phyloP scores from a whole-genome alignment of 2,888 invertebrate genomes.

The Drosophila flavopinicola region DNA sequence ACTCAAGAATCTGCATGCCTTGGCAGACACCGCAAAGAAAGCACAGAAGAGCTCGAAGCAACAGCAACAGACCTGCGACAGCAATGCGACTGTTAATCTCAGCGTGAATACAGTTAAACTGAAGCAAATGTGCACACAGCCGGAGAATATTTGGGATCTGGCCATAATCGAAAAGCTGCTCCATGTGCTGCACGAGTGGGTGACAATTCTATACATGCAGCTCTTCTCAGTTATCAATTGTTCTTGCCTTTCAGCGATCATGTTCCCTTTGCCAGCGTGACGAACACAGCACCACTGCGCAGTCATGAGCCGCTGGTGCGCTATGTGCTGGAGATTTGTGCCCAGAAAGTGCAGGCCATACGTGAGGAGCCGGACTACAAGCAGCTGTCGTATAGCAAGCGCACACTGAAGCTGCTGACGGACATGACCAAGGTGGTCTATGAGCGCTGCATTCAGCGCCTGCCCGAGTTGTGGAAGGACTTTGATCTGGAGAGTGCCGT shows the following conservation, averaged over 20 bases:
- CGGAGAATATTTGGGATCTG: constrained; percentile 83
- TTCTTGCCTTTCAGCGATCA: constrained; percentile 81
- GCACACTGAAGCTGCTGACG: constrained; percentile 76
- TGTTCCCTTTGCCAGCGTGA: constrained; percentile 85
- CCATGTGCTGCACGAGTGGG: constrained; percentile 80
- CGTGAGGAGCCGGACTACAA: constrained; percentile 81
- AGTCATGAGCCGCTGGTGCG: constrained; percentile 86
- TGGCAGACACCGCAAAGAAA: constrained; percentile 59
- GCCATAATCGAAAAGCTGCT: constrained; percentile 77
- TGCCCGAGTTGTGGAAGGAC: constrained; percentile 85
- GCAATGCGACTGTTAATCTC: constrained; percentile 63
- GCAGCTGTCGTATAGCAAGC: constrained; percentile 80
- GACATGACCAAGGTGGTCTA: constrained; percentile 82
- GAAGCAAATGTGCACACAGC: constrained; percentile 75
- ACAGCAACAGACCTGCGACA: constrained; percentile 28
- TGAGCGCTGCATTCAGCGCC: constrained; percentile 84
- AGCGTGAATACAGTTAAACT: constrained; percentile 76
- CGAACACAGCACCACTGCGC: constrained; percentile 85
- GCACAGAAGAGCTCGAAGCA: constrained; percentile 53
- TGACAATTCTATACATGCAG: background rate
- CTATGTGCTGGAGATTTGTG: constrained; percentile 85
- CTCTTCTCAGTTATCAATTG: background rate
- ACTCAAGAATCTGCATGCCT: constrained; percentile 57
- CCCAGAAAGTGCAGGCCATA: constrained; percentile 69
- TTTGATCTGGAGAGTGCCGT: constrained; percentile 85